These are phyloP conservation scores for Hemithea aestivaria DNA, from an alignment of 2,888 invertebrate genomes.

Conservation along the genomic window DNA sequence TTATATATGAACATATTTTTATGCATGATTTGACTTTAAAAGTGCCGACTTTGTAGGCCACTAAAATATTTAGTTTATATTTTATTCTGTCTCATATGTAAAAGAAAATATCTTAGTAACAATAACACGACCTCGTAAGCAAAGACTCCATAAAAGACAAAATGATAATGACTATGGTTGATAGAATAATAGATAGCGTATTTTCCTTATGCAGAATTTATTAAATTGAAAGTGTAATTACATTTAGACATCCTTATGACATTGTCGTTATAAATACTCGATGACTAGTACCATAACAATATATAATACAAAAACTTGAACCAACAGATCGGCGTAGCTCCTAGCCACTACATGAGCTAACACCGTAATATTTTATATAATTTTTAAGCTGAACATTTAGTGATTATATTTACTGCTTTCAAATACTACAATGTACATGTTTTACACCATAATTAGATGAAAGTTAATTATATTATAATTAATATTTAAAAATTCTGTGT, in stretches of 20 bases:
- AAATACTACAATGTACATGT: constrained; percentile 25
- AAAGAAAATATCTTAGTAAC: no score
- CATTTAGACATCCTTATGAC: constrained; percentile 64
- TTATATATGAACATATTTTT: no score
- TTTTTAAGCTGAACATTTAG: constrained; percentile 16
- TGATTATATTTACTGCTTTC: constrained; percentile 13
- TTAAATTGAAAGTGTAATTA: constrained; percentile 71
- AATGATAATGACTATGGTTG: no score
- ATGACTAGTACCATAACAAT: constrained; percentile 64
- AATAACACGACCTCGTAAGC: no score
- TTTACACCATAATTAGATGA: constrained; percentile 22
- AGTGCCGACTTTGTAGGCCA: no score
- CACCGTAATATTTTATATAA: constrained; percentile 2
- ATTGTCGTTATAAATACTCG: constrained; percentile 67
- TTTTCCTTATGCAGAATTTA: constrained; percentile 67
- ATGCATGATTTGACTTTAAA: no score
- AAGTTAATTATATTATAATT: constrained; percentile 8
- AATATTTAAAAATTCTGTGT: constrained; percentile 24
- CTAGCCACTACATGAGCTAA: constrained; percentile 26
- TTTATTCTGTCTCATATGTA: no score
- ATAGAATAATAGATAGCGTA: constrained; percentile 54
- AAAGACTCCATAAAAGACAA: no score
- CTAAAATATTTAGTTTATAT: no score
- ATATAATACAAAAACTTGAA: constrained; percentile 45
- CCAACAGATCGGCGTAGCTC: constrained; percentile 25